A percentile compares a stretch with the other conserved stretches of the same genome.
Conservation (phyloP, 2,888 invertebrate genomes). For the Ennomos quercinarius region DNA sequence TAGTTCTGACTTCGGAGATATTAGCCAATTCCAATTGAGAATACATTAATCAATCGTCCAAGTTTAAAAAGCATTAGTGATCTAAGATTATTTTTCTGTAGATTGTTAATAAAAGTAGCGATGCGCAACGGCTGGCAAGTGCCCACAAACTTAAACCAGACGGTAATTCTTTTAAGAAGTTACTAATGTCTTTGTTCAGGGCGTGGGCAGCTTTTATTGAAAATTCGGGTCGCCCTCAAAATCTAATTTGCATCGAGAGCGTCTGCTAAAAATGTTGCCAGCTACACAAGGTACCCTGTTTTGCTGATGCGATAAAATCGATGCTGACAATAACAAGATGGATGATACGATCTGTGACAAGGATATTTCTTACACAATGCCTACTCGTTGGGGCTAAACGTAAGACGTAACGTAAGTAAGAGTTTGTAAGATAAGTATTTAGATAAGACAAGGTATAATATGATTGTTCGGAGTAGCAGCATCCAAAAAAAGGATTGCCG, state of each 20-base stretch:
- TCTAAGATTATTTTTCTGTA: constrained; percentile 12
- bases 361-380: neutral
- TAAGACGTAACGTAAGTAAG: too few species aligned
- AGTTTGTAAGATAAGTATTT: too few species aligned
- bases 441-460: too few species aligned
- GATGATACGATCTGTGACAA: constrained; percentile 7
- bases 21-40: constrained; percentile 2
- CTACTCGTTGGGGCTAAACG: neutral
- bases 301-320: constrained; percentile 21
- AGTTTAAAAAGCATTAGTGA: constrained; percentile 15
- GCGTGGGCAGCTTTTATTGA: constrained; percentile 54
- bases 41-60: constrained; percentile 22
- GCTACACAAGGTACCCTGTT: constrained; percentile 10
- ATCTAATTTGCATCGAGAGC: constrained; percentile 57
- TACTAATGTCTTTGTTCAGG: constrained; percentile 51
- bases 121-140: constrained; percentile 27
- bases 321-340: constrained; percentile 14
- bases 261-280: constrained; percentile 37
- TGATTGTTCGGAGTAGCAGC: too few species aligned
- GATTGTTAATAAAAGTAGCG: constrained; percentile 45
- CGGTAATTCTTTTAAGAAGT: constrained; percentile 58
- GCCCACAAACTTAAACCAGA: constrained; percentile 38
- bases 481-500: too few species aligned
- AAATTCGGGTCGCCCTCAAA: constrained; percentile 48
- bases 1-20: neutral